These are phyloP conservation scores for Etheostoma perlongum DNA, from an alignment of 2,797 vertebrate genomes.

Conservation along the genomic window DNA sequence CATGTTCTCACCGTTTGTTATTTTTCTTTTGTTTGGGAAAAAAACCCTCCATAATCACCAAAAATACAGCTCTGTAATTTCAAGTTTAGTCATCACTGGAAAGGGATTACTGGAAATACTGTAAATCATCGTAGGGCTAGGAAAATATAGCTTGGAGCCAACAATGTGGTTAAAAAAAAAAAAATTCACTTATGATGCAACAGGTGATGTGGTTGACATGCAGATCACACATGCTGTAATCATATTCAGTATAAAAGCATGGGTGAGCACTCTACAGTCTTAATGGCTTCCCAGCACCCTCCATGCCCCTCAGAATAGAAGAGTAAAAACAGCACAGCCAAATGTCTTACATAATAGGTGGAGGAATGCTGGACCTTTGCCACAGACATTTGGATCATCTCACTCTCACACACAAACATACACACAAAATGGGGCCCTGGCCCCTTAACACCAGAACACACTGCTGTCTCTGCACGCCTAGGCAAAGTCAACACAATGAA, in stretches of 20 bases:
- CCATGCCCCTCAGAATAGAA: slow-evolving; percentile 31
- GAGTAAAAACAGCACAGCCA: slow-evolving; percentile 33
- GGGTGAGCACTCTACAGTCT: background rate
- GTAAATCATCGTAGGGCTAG: background rate
- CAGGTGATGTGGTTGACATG: background rate
- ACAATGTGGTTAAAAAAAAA: background rate
- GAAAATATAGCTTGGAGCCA: slow-evolving; percentile 1
- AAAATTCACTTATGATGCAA: background rate
- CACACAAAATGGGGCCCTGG: slow-evolving; percentile 41
- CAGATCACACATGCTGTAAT: background rate
- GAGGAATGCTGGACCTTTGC: slow-evolving; percentile 79
- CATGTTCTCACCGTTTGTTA: background rate
- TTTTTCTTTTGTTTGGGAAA: slow-evolving; percentile 15
- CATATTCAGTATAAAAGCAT: background rate
- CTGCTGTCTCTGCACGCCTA: slow-evolving; percentile 4
- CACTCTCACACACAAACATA: slow-evolving; percentile 24
- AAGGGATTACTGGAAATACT: slow-evolving; percentile 5
- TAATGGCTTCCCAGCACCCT: slow-evolving; percentile 6
- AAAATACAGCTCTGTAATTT: slow-evolving; percentile 22
- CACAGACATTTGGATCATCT: slow-evolving; percentile 59
- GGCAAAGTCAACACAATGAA: slow-evolving; percentile 1
- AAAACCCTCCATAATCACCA: slow-evolving; percentile 17
- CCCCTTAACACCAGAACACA: slow-evolving; percentile 11
- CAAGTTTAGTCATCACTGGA: slow-evolving; percentile 35
- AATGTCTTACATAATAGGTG: slow-evolving; percentile 70